Percentiles rank a stretch among this genome's conserved stretches.
These are phyloP conservation scores for Hemicentrotus pulcherrimus DNA, from an alignment of 35 echinoderm and acorn worm species.

Conservation along the genomic window DNA sequence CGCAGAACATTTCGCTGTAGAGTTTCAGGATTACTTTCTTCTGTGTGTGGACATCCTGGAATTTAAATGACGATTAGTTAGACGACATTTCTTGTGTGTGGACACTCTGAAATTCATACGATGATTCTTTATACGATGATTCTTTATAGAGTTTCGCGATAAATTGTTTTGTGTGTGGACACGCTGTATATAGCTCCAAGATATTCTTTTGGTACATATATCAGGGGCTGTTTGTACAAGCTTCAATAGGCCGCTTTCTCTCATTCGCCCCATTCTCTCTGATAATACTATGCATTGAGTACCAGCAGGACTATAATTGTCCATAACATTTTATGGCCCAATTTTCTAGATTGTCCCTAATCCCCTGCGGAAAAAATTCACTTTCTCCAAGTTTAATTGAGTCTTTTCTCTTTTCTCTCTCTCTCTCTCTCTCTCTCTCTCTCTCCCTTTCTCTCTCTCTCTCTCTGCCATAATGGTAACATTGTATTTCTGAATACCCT, in stretches of 20 bases:
- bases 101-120: no score
- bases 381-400: constrained; percentile 38
- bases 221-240: constrained; percentile 26
- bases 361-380: constrained; percentile 1
- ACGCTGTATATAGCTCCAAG: constrained; percentile 23
- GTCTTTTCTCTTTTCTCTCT: constrained; percentile 1
- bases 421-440: constrained; percentile 24
- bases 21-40: no score
- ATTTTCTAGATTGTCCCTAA: constrained; percentile 47
- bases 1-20: no score
- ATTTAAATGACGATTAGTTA: no score
- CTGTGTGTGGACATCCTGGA: no score
- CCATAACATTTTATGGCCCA: constrained; percentile 49
- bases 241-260: constrained; percentile 33
- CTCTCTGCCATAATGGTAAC: neutral
- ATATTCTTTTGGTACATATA: constrained; percentile 35
- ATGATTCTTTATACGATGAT: no score
- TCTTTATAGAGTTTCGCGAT: no score
- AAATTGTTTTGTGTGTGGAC: no score
- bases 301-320: constrained; percentile 26
- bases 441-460: neutral
- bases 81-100: no score
- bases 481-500: neutral
- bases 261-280: neutral
- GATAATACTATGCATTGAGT: neutral